Percentiles rank a stretch among this genome's conserved stretches.
Conservation (phyloP, 2,797 vertebrate genomes). For the Myotis vivesi region DNA sequence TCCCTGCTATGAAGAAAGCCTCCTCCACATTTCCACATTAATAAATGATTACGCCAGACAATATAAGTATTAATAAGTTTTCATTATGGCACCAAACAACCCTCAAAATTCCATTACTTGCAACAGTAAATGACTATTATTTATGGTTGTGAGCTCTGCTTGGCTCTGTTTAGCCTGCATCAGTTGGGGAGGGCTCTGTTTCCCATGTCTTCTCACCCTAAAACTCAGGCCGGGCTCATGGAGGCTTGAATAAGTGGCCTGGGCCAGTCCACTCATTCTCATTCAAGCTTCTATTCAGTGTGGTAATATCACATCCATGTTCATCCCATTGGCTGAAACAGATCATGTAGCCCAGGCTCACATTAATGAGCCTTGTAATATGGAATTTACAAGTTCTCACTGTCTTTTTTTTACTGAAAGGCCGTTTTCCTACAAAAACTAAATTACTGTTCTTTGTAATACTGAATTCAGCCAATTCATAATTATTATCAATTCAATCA, state of each 20-base stretch:
- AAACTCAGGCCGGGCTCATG: accelerated
- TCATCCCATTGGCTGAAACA: neutral
- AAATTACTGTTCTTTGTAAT: neutral
- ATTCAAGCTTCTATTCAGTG: neutral
- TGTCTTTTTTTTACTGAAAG: neutral
- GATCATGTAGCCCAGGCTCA: neutral
- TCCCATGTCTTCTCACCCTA: neutral
- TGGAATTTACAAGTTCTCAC: neutral
- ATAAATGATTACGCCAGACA: neutral
- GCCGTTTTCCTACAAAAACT: neutral
- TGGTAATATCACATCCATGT: no score
- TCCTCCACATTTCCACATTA: neutral
- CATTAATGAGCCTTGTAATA: neutral
- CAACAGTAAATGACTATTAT: neutral
- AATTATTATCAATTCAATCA: neutral
- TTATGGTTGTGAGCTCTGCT: neutral
- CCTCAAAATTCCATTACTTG: neutral
- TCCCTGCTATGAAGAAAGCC: neutral
- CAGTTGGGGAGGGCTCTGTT: neutral
- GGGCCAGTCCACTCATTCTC: neutral
- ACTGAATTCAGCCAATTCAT: neutral
- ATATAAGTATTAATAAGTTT: neutral
- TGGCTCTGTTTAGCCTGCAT: neutral
- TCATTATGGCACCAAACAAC: neutral
- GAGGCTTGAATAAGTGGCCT: neutral